These are phyloP conservation scores for Marmota monax DNA, from an alignment of 2,113 vertebrate genomes.

Conservation along the genomic window DNA sequence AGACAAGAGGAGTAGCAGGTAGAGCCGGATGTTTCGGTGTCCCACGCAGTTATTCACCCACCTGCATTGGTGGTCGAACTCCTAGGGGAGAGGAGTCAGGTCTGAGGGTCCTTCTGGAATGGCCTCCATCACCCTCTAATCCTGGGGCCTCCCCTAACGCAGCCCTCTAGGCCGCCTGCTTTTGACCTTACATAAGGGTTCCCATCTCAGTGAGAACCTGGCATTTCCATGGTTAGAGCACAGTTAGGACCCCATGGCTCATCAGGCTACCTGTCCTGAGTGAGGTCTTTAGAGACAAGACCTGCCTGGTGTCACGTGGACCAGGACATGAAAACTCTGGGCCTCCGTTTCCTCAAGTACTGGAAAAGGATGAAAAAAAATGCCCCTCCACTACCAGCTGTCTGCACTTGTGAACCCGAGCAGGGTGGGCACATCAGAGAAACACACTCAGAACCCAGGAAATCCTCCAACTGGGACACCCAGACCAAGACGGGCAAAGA, in stretches of 20 bases:
- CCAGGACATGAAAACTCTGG: background rate
- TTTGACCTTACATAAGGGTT: background rate
- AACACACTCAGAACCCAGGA: background rate
- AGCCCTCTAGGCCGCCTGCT: background rate
- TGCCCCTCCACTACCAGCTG: background rate
- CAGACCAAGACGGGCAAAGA: background rate
- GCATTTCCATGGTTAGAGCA: background rate
- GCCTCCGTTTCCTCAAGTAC: background rate
- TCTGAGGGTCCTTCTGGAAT: background rate
- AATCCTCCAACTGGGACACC: background rate
- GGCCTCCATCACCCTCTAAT: background rate
- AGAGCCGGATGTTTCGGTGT: constrained; percentile 62
- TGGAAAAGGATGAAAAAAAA: background rate
- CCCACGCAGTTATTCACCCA: constrained; percentile 78
- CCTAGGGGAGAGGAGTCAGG: constrained; percentile 51
- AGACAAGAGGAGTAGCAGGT: constrained; percentile 59
- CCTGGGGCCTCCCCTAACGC: background rate
- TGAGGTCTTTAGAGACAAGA: background rate
- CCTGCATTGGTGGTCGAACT: constrained; percentile 81
- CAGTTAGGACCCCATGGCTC: background rate
- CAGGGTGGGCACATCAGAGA: background rate
- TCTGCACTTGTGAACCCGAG: background rate
- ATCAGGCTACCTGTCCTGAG: background rate
- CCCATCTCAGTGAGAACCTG: background rate
- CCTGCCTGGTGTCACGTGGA: background rate